Percentiles rank a stretch among this genome's conserved stretches.
phyloP scores from a whole-genome alignment of 2,888 invertebrate species.

The Leucophora obtusa region DNA sequence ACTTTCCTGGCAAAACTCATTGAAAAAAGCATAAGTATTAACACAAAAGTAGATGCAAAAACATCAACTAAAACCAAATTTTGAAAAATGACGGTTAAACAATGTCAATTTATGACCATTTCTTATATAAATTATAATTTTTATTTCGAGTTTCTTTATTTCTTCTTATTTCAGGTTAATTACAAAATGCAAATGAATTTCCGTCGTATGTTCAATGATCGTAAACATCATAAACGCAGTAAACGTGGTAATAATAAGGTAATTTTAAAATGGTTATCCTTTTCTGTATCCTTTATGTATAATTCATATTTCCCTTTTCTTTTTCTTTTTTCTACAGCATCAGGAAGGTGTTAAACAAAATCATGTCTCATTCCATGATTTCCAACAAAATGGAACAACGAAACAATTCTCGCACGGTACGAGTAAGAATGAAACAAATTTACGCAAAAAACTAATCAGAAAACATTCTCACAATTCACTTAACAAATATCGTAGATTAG shows the following conservation, averaged over 20 bases:
- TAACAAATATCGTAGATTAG: slow-evolving; percentile 80
- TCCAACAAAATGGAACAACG: slow-evolving; percentile 92
- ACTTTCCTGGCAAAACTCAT: neutral
- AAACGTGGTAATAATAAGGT: slow-evolving; percentile 89
- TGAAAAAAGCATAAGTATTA: neutral
- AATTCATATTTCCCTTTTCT: neutral
- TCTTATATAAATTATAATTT: neutral
- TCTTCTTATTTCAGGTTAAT: slow-evolving; percentile 80
- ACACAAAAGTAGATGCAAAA: neutral
- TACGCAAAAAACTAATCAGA: slow-evolving; percentile 81
- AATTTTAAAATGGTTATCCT: slow-evolving; percentile 40
- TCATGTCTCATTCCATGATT: slow-evolving; percentile 93
- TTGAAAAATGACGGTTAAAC: too few relatives aligned
- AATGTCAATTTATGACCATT: neutral
- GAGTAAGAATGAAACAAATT: slow-evolving; percentile 83
- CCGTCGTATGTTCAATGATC: slow-evolving; percentile 90
- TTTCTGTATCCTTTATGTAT: neutral
- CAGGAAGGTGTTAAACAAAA: slow-evolving; percentile 90
- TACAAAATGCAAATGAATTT: slow-evolving; percentile 95
- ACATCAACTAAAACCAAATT: neutral
- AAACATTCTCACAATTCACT: slow-evolving; percentile 79
- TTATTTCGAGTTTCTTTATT: neutral
- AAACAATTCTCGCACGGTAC: slow-evolving; percentile 91
- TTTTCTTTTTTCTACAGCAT: slow-evolving; percentile 72
- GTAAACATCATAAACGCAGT: slow-evolving; percentile 91